Evolutionary conservation across 1,140 invertebrate genomes (phyloP), one percentile per base, ranked within the genome.

Genomic region (Brachionus angularis): DNA sequence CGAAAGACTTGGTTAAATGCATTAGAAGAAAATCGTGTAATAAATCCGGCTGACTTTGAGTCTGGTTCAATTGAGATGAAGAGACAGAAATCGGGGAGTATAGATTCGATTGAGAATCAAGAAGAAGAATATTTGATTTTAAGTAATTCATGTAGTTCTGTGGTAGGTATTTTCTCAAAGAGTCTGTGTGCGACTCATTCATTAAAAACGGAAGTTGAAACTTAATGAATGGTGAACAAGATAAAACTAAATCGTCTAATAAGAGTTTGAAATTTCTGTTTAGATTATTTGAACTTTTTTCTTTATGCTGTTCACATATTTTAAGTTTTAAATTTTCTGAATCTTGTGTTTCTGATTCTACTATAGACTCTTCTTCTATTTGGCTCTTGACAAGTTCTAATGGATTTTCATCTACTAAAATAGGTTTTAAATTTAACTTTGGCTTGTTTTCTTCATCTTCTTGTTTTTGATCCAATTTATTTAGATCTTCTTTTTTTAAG

Each of bases 151-250:
- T 91, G 80, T 86, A 89, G 78, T 88, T 87, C 18, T 86, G 82
- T 0, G 89, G 87, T 75, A 93, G 91, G 76, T 88, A 93, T 21
- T 82, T 83, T 8, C 91, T 82, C 1, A 94, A 77, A 21, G 85
- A 80, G 78, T 91, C 93, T 25, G 87, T 84, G 0, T 92, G 91
- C n/a, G n/a, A n/a, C 1, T 80, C 81, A 76, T 91, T 92, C 79
- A 94, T 91, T 71, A 96, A 79, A 80, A 89, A 96, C 0, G 94
- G 94, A 44, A 93, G 83, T 0, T 87, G 85, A 75, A 91, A 89
- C 72, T 88, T 87, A 1, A 93, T 82, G 81, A 88, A 91, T 0
- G 93, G 92, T 0, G 92, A 96, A 73, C 89, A 86, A 0, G 89
- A 91, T 0, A 96, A 82, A 69, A 89, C 81, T 0, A 86, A 86